A percentile compares a stretch with the other conserved stretches of the same genome.
phyloP scores from a whole-genome alignment of 2,888 invertebrate genomes.

The Parapristionchus giblindavisi region DNA sequence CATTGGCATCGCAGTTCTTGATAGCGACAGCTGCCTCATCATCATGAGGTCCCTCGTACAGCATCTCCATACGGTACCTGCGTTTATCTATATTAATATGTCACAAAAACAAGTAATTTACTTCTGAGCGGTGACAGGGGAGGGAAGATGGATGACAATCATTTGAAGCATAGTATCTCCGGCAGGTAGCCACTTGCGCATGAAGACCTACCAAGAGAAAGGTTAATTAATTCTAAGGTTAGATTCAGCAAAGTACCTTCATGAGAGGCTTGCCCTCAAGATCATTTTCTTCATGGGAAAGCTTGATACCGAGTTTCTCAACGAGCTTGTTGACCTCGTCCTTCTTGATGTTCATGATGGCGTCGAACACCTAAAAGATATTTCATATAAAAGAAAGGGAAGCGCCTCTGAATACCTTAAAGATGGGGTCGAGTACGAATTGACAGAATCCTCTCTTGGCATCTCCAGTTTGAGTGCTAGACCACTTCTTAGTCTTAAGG shows the following conservation, averaged over 20 bases:
- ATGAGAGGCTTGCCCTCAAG: constrained; percentile 94
- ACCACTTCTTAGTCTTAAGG: constrained; percentile 96
- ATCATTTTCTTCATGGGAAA: constrained; percentile 94
- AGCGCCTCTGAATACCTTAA: constrained; percentile 76
- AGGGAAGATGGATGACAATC: constrained; percentile 99
- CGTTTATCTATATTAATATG: constrained; percentile 8
- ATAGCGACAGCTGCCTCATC: constrained; percentile 86
- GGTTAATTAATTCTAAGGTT: background rate
- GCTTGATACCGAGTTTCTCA: constrained; percentile 87
- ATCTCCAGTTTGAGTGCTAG: constrained; percentile 75
- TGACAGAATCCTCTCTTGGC: constrained; percentile 98
- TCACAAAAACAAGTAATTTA: background rate
- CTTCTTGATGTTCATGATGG: constrained; percentile 92
- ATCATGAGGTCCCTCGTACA: constrained; percentile 97
- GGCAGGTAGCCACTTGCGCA: constrained; percentile 99
- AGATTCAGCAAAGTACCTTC: constrained; percentile 76
- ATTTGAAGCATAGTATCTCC: constrained; percentile 99
- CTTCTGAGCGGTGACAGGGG: constrained; percentile 92
- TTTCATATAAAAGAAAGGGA: constrained; percentile 23
- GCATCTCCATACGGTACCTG: constrained; percentile 98
- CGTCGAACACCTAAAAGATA: constrained; percentile 76
- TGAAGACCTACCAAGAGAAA: constrained; percentile 79
- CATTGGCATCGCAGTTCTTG: constrained; percentile 91
- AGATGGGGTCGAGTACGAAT: constrained; percentile 98
- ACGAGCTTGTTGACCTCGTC: constrained; percentile 88